phyloP scores from a whole-genome alignment of 2,888 invertebrate genomes.

The Ectobius pallidus region DNA sequence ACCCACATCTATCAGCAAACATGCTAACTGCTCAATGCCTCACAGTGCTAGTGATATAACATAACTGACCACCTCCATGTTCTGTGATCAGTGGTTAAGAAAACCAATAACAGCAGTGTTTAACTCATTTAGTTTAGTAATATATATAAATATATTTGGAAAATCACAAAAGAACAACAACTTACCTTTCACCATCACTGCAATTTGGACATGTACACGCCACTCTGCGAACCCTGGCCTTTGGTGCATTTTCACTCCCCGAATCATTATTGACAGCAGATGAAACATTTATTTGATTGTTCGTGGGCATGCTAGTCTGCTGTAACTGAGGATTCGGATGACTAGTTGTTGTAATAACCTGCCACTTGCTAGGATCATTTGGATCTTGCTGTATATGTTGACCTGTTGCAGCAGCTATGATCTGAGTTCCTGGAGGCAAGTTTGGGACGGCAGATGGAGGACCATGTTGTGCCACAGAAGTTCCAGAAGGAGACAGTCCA shows the following conservation, averaged over 20 bases:
- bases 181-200: constrained; percentile 79
- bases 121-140: too few species aligned
- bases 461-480: constrained; percentile 29
- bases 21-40: too few species aligned
- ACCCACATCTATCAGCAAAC: too few species aligned
- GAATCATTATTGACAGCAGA: constrained; percentile 4
- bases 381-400: constrained; percentile 62
- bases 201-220: constrained; percentile 99
- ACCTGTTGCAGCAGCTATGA: constrained; percentile 46
- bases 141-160: too few species aligned
- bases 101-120: too few species aligned
- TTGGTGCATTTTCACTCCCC: constrained; percentile 50
- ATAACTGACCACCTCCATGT: too few species aligned
- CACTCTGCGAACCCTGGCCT: constrained; percentile 77
- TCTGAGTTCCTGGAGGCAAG: constrained; percentile 50
- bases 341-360: constrained; percentile 61
- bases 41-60: too few species aligned
- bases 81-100: too few species aligned
- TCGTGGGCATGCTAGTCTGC: constrained; percentile 8
- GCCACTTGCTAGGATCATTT: constrained; percentile 85
- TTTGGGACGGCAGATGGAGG: constrained; percentile 38
- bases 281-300: constrained; percentile 16
- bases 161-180: too few species aligned
- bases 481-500: constrained; percentile 26
- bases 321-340: constrained; percentile 16